Percentiles rank a stretch among this genome's conserved stretches.
These are phyloP conservation scores for Podiceps cristatus DNA, from an alignment of 2,113 vertebrate species.

Conservation along the genomic window DNA sequence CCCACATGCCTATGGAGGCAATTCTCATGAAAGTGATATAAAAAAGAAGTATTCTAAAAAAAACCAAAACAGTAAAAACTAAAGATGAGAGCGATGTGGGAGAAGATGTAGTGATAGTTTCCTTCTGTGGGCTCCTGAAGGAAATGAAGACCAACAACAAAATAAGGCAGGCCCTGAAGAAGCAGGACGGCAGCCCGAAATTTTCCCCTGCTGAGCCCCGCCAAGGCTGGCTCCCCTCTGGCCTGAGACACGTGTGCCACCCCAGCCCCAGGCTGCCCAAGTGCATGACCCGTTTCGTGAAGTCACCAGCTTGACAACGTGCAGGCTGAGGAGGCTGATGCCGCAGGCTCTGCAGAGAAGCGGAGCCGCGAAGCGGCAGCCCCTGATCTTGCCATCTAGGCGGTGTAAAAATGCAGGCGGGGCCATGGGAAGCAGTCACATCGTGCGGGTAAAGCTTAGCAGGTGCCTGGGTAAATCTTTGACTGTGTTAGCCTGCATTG, in stretches of 20 bases:
- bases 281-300: fast-evolving
- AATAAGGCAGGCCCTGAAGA: background rate
- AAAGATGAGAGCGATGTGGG: background rate
- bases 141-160: background rate
- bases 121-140: background rate
- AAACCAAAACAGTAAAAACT: background rate
- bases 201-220: background rate
- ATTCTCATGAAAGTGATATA: background rate
- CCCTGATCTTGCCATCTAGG: background rate
- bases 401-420: background rate
- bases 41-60: background rate
- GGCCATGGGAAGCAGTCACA: background rate
- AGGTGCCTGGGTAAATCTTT: background rate
- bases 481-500: background rate
- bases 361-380: background rate
- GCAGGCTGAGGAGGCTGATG: too few species aligned
- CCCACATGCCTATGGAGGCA: background rate
- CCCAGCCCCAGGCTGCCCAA: too few species aligned
- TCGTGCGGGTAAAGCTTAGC: background rate
- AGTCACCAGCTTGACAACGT: fast-evolving
- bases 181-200: background rate
- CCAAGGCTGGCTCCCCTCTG: background rate
- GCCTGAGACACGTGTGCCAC: too few species aligned
- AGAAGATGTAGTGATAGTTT: background rate
- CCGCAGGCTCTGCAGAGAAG: too few species aligned